phyloP scores from a whole-genome alignment of 2,888 invertebrate species.

The Drosophila vallismaia region DNA sequence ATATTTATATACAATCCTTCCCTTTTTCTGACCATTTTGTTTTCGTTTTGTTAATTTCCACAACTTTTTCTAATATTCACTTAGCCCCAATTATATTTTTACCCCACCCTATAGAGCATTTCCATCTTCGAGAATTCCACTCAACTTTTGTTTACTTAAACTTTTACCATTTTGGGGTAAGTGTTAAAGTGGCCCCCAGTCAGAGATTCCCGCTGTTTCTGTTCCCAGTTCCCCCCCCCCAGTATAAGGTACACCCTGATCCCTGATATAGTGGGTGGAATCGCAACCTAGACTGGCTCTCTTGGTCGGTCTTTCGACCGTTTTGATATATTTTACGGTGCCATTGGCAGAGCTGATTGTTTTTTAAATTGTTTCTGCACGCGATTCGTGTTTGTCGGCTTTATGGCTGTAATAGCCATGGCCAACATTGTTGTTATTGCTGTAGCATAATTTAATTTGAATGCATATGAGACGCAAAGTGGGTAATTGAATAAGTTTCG shows the following conservation, averaged over 20 bases:
- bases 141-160: constrained; percentile 74
- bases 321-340: constrained; percentile 61
- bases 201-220: constrained; percentile 18
- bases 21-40: background rate
- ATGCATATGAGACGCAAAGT: constrained; percentile 71
- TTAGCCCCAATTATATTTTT: background rate
- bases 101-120: constrained; percentile 8
- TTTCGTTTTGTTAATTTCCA: background rate
- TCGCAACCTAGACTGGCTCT: constrained; percentile 31
- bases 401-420: constrained; percentile 70
- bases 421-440: constrained; percentile 51
- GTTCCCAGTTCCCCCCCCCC: constrained; percentile 4
- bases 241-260: background rate
- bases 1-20: background rate
- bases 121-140: constrained; percentile 53
- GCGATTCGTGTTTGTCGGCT: constrained; percentile 75
- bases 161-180: constrained; percentile 75
- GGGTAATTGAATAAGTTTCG: constrained; percentile 82
- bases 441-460: constrained; percentile 76
- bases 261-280: constrained; percentile 45
- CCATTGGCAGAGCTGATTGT: constrained; percentile 68
- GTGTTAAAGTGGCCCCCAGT: constrained; percentile 70
- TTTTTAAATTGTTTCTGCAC: constrained; percentile 81
- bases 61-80: background rate
- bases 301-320: constrained; percentile 5